Percentiles rank a stretch among this genome's conserved stretches.
phyloP scores from a whole-genome alignment of 2,797 vertebrate species.

The Phalloptychus januarius region DNA sequence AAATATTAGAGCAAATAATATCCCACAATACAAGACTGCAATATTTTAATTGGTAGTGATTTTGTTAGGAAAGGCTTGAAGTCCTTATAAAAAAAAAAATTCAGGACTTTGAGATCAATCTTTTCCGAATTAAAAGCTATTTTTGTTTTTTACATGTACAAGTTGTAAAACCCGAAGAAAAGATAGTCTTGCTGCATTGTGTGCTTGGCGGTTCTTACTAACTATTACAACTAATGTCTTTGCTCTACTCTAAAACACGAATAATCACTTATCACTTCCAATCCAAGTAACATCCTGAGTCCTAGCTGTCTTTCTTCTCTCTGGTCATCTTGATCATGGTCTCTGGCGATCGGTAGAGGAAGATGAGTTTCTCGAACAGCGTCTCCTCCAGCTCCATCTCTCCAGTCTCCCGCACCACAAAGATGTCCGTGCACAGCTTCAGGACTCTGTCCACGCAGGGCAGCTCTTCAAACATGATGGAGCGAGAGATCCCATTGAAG shows the following conservation, averaged over 20 bases:
- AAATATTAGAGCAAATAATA: not conserved
- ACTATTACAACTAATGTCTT: not conserved
- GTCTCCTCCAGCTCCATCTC: slow-evolving; percentile 85
- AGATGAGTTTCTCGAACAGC: slow-evolving; percentile 83
- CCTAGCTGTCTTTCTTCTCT: slow-evolving; percentile 78
- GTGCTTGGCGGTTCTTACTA: not conserved
- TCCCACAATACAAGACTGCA: not conserved
- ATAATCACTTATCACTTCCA: not conserved
- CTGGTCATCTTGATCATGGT: slow-evolving; percentile 82
- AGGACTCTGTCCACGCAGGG: slow-evolving; percentile 81
- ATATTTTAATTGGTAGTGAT: not conserved
- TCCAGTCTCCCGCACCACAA: slow-evolving; percentile 81
- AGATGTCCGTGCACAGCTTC: slow-evolving; percentile 84
- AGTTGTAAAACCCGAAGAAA: not conserved
- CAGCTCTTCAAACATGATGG: slow-evolving; percentile 86
- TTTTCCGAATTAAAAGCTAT: not conserved
- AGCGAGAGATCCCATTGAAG: slow-evolving; percentile 83
- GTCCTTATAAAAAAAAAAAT: too few relatives aligned
- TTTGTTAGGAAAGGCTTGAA: not conserved
- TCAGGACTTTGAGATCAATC: not conserved
- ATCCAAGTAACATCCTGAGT: not conserved
- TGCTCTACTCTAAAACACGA: not conserved
- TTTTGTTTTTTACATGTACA: not conserved
- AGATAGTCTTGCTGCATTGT: not conserved
- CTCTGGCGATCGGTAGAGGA: slow-evolving; percentile 78